phyloP scores from a whole-genome alignment of 2,113 vertebrate genomes.

The Tringa solitaria region DNA sequence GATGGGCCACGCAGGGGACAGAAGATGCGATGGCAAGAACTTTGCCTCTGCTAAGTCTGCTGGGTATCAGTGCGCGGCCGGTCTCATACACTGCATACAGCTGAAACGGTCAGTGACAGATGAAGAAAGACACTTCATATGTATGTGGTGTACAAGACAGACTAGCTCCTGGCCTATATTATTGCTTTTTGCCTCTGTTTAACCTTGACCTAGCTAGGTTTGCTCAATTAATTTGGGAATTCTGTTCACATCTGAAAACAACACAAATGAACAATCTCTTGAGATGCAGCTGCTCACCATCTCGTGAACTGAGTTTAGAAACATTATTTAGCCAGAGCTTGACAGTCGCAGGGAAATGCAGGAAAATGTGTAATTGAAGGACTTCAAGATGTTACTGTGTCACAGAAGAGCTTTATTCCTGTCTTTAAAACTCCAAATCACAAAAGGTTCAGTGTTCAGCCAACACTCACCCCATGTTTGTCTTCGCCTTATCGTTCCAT shows the following conservation, averaged over 20 bases:
- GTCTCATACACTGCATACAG: rapidly evolving
- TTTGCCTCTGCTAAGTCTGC: background rate
- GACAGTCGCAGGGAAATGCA: background rate
- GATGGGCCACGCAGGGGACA: background rate
- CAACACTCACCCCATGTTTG: background rate
- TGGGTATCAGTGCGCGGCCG: rapidly evolving
- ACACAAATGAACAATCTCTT: background rate
- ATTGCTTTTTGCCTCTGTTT: background rate
- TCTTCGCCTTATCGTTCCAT: background rate
- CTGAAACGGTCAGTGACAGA: background rate
- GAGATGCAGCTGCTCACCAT: background rate
- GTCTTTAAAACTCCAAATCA: background rate
- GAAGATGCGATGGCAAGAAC: background rate
- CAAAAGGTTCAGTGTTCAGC: background rate
- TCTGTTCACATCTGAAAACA: background rate
- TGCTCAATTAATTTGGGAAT: background rate
- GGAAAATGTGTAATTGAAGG: background rate
- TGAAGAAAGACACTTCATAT: background rate
- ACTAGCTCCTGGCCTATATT: background rate
- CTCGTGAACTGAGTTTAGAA: background rate
- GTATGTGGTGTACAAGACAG: rapidly evolving
- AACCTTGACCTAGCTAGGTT: background rate
- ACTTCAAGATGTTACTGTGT: background rate
- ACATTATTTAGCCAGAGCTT: background rate
- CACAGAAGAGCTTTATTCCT: background rate